Percentiles rank a stretch among this genome's conserved stretches.
Evolutionary conservation across 2,113 vertebrate genomes (phyloP).

Genomic region (Sylvietta virens): DNA sequence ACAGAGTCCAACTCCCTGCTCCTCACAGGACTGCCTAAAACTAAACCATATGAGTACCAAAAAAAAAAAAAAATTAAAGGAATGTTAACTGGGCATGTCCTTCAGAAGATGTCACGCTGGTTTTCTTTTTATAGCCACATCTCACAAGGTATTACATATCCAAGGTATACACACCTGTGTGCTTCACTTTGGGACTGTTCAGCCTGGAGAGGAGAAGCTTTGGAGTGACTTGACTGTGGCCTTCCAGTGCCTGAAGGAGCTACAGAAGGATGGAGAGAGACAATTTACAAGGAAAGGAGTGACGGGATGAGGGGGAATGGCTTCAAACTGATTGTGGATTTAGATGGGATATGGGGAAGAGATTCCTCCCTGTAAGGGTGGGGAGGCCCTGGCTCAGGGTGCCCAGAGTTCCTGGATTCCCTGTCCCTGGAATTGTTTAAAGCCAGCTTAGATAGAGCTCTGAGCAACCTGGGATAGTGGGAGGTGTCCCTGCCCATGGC

Average conservation of each 20-base stretch:
- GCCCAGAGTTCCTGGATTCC: neutral
- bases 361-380: neutral
- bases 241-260: neutral
- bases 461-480: neutral
- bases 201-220: neutral
- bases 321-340: neutral
- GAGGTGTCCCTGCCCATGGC: neutral
- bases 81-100: neutral
- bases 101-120: neutral
- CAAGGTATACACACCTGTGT: neutral
- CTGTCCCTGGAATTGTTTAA: neutral
- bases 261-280: neutral
- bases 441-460: neutral
- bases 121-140: neutral
- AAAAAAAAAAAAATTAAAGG: neutral
- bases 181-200: neutral
- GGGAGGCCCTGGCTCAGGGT: neutral
- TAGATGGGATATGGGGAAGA: neutral
- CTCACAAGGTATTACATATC: neutral
- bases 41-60: neutral
- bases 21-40: neutral
- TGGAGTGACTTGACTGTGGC: neutral
- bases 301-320: neutral
- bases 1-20: neutral
- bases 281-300: neutral